A percentile compares a stretch with the other conserved stretches of the same genome.
These are phyloP conservation scores for Sus cebifrons DNA, from an alignment of 2,797 vertebrate species.

Conservation along the genomic window DNA sequence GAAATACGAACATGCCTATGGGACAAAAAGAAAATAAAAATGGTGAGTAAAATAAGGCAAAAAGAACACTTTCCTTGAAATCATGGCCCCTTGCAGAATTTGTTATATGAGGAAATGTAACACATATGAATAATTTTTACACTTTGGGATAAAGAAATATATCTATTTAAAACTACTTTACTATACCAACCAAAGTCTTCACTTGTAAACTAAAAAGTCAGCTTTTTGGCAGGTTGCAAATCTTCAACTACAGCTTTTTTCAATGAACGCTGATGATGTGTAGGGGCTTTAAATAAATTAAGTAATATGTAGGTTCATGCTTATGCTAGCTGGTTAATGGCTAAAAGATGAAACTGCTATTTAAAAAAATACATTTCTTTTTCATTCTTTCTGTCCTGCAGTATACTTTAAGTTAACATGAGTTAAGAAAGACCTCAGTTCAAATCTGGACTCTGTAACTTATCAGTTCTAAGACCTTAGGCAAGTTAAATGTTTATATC, in stretches of 20 bases:
- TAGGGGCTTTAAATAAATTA: constrained; percentile 36
- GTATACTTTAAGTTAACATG: not conserved
- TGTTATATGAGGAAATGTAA: not conserved
- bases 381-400: constrained; percentile 23
- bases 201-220: constrained; percentile 17
- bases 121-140: constrained; percentile 41
- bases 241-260: constrained; percentile 7
- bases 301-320: not conserved
- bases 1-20: constrained; percentile 90
- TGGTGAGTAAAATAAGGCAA: not conserved
- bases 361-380: constrained; percentile 18
- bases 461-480: not conserved
- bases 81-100: not conserved
- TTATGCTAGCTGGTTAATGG: not conserved
- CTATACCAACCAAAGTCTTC: not conserved
- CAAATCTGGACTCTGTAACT: not conserved
- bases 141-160: constrained; percentile 52
- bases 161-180: not conserved
- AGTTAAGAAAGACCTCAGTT: constrained; percentile 41
- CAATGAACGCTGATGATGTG: not conserved
- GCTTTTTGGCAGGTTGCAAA: constrained; percentile 19
- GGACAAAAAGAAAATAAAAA: constrained; percentile 64
- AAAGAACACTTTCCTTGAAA: not conserved
- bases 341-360: constrained; percentile 14
- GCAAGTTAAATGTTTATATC: not conserved